Percentiles rank a stretch among this genome's conserved stretches.
These are phyloP conservation scores for Dicrurus megarhynchus DNA, from an alignment of 2,113 vertebrate species.

Conservation along the genomic window DNA sequence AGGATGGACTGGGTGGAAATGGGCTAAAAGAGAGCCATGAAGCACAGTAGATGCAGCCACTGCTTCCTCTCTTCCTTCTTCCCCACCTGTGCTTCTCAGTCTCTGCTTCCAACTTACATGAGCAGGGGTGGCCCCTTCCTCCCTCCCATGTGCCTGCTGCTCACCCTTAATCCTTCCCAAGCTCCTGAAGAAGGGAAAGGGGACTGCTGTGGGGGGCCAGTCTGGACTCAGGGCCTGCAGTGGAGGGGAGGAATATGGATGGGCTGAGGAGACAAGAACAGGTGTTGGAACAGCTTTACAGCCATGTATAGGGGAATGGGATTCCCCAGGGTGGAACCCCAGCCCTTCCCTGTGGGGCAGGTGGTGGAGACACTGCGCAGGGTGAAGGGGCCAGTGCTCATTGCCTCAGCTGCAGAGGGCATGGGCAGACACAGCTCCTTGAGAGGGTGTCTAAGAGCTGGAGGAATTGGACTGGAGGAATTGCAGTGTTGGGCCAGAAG, in stretches of 20 bases:
- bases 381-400: background rate
- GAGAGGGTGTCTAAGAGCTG: background rate
- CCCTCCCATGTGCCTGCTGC: background rate
- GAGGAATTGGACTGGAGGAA: background rate
- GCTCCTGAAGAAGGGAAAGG: background rate
- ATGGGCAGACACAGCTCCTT: background rate
- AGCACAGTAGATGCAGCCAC: background rate
- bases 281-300: background rate
- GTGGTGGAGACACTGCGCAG: background rate
- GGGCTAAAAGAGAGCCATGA: background rate
- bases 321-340: background rate
- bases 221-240: background rate
- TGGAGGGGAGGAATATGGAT: background rate
- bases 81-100: background rate
- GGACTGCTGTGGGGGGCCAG: background rate
- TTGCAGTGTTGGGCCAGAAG: background rate
- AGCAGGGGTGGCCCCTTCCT: background rate
- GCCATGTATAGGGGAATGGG: background rate
- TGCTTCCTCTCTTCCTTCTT: background rate
- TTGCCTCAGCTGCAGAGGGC: background rate
- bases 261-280: background rate
- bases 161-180: background rate
- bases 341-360: background rate
- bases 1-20: background rate
- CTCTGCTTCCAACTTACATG: rapidly evolving